Percentiles rank a stretch among this genome's conserved stretches.
Evolutionary conservation across 2,888 invertebrate species (phyloP).

Genomic region (Hedya salicella): DNA sequence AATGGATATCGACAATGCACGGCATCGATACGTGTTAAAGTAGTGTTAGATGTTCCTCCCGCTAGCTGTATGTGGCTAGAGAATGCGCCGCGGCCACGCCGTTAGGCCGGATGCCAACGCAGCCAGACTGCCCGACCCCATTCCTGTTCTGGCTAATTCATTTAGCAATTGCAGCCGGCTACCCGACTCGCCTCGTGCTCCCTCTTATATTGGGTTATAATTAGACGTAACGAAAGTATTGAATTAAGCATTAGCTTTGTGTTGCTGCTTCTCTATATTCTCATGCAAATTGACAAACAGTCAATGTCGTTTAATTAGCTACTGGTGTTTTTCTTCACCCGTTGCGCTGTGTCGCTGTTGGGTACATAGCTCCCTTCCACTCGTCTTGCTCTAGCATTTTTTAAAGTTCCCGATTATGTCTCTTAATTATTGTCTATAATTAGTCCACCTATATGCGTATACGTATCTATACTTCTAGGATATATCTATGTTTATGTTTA

Average conservation of each 20-base stretch:
- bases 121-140: slow-evolving; percentile 84
- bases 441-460: too few species aligned
- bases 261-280: slow-evolving; percentile 28
- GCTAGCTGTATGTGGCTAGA: slow-evolving; percentile 51
- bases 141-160: slow-evolving; percentile 80
- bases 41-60: slow-evolving; percentile 32
- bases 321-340: background rate
- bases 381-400: background rate
- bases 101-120: slow-evolving; percentile 84
- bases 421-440: too few species aligned
- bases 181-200: slow-evolving; percentile 50
- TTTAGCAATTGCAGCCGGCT: slow-evolving; percentile 72
- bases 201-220: slow-evolving; percentile 41
- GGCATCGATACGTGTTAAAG: slow-evolving; percentile 19
- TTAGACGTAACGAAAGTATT: slow-evolving; percentile 38
- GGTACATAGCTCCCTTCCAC: background rate
- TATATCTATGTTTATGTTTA: too few species aligned
- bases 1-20: background rate
- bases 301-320: slow-evolving; percentile 17
- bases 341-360: background rate
- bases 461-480: too few species aligned
- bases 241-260: slow-evolving; percentile 34
- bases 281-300: slow-evolving; percentile 26
- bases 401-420: too few species aligned
- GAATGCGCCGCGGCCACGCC: slow-evolving; percentile 72